A percentile compares a stretch with the other conserved stretches of the same genome.
Evolutionary conservation across 2,888 invertebrate genomes (phyloP).

Genomic region (Drosophila barbarae): DNA sequence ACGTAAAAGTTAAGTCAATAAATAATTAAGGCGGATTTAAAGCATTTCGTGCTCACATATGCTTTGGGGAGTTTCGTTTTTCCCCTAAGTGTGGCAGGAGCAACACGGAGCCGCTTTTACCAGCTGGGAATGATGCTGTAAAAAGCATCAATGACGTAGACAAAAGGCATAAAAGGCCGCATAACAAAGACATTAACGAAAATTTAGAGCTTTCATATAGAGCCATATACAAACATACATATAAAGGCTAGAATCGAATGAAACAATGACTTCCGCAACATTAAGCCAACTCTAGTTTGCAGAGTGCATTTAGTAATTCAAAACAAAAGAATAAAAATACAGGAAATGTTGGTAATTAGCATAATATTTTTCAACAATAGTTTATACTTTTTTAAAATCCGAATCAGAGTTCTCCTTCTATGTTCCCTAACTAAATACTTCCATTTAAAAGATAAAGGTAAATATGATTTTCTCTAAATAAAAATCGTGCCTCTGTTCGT

Average conservation of each 20-base stretch:
- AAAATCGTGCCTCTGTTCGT: background rate
- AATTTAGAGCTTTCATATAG: conserved; percentile 32
- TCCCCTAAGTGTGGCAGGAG: background rate
- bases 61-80: background rate
- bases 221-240: background rate
- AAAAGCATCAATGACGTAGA: conserved; percentile 48
- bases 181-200: conserved; percentile 54
- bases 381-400: background rate
- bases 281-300: background rate
- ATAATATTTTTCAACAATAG: background rate
- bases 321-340: background rate
- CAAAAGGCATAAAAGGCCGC: conserved; percentile 37
- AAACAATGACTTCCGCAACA: conserved; percentile 3
- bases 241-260: background rate
- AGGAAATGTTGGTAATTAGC: background rate
- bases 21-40: background rate
- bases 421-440: background rate
- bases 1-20: background rate
- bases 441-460: background rate
- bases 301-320: background rate
- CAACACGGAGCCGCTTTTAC: background rate
- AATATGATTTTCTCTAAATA: background rate
- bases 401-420: background rate
- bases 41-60: background rate
- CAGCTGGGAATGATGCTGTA: conserved; percentile 27